Conservation (phyloP, 2,113 vertebrate genomes). For the Petrocephalus microphthalmus region DNA sequence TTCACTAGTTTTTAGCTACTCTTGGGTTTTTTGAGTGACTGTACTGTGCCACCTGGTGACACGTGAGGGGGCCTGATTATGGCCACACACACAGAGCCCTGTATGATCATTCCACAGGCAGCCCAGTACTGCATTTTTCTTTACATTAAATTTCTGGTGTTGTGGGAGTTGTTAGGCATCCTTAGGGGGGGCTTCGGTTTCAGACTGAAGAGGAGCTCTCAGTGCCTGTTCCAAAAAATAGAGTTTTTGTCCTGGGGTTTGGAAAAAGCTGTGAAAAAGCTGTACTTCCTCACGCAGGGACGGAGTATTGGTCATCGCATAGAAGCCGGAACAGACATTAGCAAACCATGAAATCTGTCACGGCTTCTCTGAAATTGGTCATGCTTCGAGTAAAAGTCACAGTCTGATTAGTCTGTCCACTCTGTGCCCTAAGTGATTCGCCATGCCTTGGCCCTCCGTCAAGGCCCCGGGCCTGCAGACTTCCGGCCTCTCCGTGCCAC, state of each 20-base stretch:
- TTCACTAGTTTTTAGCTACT: not conserved
- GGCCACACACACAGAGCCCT: too few relatives aligned
- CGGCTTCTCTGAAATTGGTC: not conserved
- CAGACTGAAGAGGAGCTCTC: not conserved
- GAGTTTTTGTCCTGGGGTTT: not conserved
- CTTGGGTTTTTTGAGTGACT: not conserved
- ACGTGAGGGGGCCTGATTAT: not conserved
- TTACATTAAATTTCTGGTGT: not conserved
- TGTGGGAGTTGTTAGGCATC: not conserved
- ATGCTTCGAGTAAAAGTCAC: not conserved
- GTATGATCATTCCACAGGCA: not conserved
- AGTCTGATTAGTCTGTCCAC: not conserved
- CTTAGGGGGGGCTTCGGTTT: not conserved
- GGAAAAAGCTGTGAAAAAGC: not conserved
- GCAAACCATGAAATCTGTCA: not conserved
- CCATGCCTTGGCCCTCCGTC: slow-evolving; percentile 31
- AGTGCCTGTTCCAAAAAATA: not conserved
- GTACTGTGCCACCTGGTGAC: not conserved
- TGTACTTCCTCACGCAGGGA: not conserved
- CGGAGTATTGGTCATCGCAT: not conserved
- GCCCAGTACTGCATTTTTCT: not conserved
- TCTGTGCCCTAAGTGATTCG: slow-evolving; percentile 32
- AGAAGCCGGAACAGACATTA: not conserved
- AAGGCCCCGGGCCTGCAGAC: slow-evolving; percentile 33
- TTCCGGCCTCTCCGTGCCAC: slow-evolving; percentile 32